A percentile compares a stretch with the other conserved stretches of the same genome.
Evolutionary conservation across 1,140 invertebrate species (phyloP).

Genomic region (Archivesica marissinica): DNA sequence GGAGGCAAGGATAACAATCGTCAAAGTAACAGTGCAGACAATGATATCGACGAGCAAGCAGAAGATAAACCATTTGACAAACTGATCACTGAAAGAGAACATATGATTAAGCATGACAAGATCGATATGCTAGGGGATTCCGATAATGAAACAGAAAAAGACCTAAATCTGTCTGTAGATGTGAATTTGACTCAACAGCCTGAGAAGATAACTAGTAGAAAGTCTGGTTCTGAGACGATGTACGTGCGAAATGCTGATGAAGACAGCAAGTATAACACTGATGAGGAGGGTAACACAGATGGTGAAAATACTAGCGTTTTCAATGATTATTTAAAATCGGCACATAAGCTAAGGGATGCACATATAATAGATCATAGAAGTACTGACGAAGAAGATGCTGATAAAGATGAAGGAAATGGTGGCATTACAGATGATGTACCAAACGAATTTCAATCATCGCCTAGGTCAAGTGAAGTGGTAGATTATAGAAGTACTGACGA

Average conservation of each 20-base stretch:
- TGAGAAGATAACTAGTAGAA: neutral
- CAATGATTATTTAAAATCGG: neutral
- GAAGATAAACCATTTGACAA: neutral
- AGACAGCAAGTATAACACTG: neutral
- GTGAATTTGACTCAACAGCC: neutral
- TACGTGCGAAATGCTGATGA: neutral
- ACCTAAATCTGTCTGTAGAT: neutral
- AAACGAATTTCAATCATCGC: neutral
- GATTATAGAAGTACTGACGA: neutral
- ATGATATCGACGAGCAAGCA: neutral
- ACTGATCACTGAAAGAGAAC: neutral
- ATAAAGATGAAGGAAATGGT: neutral
- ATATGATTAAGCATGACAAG: neutral
- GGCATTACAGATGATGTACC: neutral
- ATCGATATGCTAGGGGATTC: neutral
- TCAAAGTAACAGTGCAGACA: neutral
- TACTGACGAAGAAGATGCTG: neutral
- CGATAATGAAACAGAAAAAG: neutral
- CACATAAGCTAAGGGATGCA: neutral
- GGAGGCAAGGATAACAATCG: neutral
- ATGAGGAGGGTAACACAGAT: neutral
- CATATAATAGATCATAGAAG: neutral
- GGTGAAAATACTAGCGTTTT: neutral
- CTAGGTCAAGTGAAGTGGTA: too few species aligned
- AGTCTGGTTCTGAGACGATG: neutral